A percentile compares a stretch with the other conserved stretches of the same genome.
Conservation (phyloP, 2,113 vertebrate genomes). For the Corythaeola cristata region DNA sequence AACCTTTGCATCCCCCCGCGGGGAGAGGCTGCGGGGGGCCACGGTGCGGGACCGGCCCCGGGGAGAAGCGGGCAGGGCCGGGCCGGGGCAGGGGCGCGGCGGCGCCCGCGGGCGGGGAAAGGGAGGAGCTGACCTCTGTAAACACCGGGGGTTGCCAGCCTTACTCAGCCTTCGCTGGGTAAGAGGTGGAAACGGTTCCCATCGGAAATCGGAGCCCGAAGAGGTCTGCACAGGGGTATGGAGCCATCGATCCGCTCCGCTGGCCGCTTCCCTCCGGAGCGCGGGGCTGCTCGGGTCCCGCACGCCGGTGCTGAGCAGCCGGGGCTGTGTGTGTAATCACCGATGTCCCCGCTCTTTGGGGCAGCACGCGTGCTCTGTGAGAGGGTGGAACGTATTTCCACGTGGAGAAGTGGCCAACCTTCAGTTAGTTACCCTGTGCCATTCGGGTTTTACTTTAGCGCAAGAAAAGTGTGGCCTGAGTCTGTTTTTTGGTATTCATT, state of each 20-base stretch:
- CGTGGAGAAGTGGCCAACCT: not conserved
- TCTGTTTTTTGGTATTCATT: not conserved
- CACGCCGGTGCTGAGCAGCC: not conserved
- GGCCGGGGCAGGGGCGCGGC: not conserved
- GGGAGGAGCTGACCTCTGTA: not conserved
- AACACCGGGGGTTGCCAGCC: not conserved
- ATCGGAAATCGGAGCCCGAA: not conserved
- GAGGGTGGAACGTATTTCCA: too few species aligned
- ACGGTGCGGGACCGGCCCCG: not conserved
- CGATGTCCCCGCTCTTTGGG: not conserved
- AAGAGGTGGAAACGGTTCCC: slow-evolving; percentile 14
- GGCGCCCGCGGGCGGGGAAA: too few species aligned
- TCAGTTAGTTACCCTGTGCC: too few species aligned
- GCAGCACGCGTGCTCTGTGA: fast-evolving
- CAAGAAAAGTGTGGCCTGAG: not conserved
- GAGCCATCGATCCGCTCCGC: not conserved
- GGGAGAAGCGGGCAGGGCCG: too few species aligned
- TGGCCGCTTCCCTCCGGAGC: not conserved
- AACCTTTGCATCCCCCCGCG: not conserved
- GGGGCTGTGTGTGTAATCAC: fast-evolving
- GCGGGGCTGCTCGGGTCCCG: not conserved
- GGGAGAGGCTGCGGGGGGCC: not conserved
- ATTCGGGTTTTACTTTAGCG: not conserved
- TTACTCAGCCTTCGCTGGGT: not conserved
- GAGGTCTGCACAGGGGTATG: fast-evolving